Conservation (phyloP, 1,140 invertebrate genomes). For the Pinna nobilis region DNA sequence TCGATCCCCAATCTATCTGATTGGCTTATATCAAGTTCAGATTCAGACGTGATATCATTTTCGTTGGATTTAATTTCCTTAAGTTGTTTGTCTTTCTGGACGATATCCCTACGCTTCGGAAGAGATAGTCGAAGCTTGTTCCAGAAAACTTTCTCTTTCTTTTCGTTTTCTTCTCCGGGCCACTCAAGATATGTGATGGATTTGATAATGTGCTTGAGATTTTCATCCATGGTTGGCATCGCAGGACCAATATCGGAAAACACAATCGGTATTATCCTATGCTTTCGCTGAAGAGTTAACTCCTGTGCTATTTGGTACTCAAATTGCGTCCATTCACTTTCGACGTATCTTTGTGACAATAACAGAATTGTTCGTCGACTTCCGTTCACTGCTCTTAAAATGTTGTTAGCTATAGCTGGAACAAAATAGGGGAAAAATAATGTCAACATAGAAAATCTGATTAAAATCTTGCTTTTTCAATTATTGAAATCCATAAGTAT, state of each 20-base stretch:
- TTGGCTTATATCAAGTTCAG: no score
- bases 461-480: not conserved
- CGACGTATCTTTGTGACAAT: conserved; percentile 53
- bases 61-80: no score
- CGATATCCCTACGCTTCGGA: no score
- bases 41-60: no score
- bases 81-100: no score
- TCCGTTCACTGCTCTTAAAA: conserved; percentile 58
- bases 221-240: conserved; percentile 50
- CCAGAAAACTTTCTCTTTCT: conserved; percentile 58
- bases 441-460: no score
- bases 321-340: conserved; percentile 62
- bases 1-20: no score
- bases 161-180: conserved; percentile 46
- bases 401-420: conserved; percentile 63
- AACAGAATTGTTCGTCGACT: conserved; percentile 62
- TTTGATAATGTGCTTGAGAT: conserved; percentile 55
- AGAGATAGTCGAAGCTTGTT: no score
- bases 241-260: conserved; percentile 55
- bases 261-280: conserved; percentile 64
- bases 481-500: no score
- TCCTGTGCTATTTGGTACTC: conserved; percentile 65
- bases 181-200: conserved; percentile 62
- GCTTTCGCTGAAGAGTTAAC: conserved; percentile 59
- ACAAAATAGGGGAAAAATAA: no score